phyloP scores from a whole-genome alignment of 2,113 vertebrate genomes.

The Chaetops frenatus region DNA sequence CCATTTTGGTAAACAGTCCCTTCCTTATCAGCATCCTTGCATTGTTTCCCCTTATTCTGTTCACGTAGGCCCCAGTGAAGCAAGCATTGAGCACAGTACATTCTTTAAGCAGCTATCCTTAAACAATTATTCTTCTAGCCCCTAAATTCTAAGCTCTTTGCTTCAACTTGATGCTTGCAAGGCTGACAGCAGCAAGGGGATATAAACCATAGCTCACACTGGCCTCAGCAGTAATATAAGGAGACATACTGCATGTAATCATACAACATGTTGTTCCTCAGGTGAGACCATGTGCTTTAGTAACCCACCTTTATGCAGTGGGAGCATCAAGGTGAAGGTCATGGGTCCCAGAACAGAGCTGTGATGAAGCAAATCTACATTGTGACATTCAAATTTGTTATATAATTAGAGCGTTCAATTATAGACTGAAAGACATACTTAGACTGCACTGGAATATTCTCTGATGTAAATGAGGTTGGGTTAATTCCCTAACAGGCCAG shows the following conservation, averaged over 20 bases:
- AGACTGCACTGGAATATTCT: not conserved
- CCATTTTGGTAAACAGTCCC: too few species aligned
- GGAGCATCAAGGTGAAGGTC: not conserved
- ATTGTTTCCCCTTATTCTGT: too few species aligned
- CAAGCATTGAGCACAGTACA: too few species aligned
- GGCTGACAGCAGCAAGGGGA: not conserved
- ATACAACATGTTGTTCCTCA: not conserved
- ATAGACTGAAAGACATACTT: not conserved
- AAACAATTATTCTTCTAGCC: too few species aligned
- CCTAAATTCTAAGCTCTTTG: too few species aligned
- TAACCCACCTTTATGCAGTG: not conserved
- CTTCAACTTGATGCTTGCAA: not conserved
- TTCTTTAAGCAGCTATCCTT: too few species aligned
- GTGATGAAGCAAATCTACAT: not conserved
- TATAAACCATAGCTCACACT: not conserved
- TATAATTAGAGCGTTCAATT: conserved; percentile 27
- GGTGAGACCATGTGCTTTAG: not conserved
- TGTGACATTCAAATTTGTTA: not conserved
- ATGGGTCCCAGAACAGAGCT: not conserved
- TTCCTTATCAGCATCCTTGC: too few species aligned
- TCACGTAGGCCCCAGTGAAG: too few species aligned
- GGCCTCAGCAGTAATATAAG: not conserved
- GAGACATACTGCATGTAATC: too few species aligned
- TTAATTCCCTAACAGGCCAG: not conserved
- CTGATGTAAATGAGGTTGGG: conserved; percentile 1